Evolutionary conservation across 2,113 vertebrate species (phyloP), one percentile per base, ranked within the genome.

Genomic region (Nymphicus hollandicus): DNA sequence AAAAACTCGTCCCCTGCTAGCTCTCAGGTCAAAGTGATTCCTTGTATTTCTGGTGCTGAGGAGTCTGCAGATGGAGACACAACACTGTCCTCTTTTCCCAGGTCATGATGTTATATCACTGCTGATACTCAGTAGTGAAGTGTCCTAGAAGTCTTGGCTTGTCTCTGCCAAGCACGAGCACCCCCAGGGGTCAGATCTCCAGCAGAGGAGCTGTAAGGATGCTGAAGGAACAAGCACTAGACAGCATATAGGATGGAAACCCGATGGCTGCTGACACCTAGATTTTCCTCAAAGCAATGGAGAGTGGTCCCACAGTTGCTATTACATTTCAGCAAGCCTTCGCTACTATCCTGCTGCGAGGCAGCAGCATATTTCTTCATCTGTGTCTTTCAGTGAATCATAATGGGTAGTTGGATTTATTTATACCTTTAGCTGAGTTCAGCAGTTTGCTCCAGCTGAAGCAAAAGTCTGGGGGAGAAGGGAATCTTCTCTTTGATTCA

Each of bases 391-490:
- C 19, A 2, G 66, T 49, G 80, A 55, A 76, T 56, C 76, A 60
- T 84, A 81, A 87, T 8, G 69, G 78, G 47, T 56, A 71, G 33
- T 55, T 76, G 35, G 50, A 56, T 46, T 73, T 91, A 79, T 89
- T 96, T 76, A 64, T 76, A 65, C 8, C 22, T 39, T 74, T 25
- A 65, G 70, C 37, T 69, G 85, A 93, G 52, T 50, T 89, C 88
- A 93, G 90, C 88, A 44, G 28, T 37, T 76, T 76, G 16, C n/a
- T 95, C 17, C 6, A 13, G 61, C 55, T 89, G 69, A 82, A 94
- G 78, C 24, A 81, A 64, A 84, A 88, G 61, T 49, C 55, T 8
- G 10, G 10, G 41, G 7, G 41, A 83, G 52, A 91, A 81, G 15
- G 17, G 29, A 56, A 23, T 77, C 2, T 87, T 70, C 81, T 29